Base-by-base conservation (phyloP, 2,113 vertebrate species). In the Prietella phreatophila region DNA sequence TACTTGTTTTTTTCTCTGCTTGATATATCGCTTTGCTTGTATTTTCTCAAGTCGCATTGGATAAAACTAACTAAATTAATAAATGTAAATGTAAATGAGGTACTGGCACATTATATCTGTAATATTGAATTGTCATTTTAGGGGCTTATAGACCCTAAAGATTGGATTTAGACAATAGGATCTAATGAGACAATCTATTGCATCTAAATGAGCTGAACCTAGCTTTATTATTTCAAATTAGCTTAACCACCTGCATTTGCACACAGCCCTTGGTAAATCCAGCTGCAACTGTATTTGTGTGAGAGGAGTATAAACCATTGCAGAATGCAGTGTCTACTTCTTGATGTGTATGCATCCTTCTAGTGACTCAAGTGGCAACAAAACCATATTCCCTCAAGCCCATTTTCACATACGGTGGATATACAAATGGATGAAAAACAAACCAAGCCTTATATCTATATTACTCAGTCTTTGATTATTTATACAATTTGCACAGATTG, bases 401-500 rank as follows among this genome's bases (percentile, higher is more conserved):
- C 83, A 30, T 27, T 61, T 47, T 39, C 42, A 58, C 75, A 80
- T 65, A 76, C 5, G 67, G 42, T 84, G 80, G 60, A 85, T 75
- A 76, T 33, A 82, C 80, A 88, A 86, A 88, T 86, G 79, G 53
- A 33, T 20, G 47, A 50, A 50, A 91, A 85, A 85, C 71, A 88
- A 88, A 81, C 79, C 90, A 82, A 83, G 80, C 80, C n/a, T 91
- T 86, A 88, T 86, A 91, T 86, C 83, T 80, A 86, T 86, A 88
- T 88, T 84, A 84, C 30, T 56, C 63, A 30, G 81, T 65, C 80
- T 47, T 88, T 83, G 84, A 88, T 87, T 89, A 85, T 89, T 85
- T 89, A 78, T 83, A 83, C 83, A 86, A 27, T 84, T 87, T 73
- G 83, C 53, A 60, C 85, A 87, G 83, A 89, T 84, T 88, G 83